These are phyloP conservation scores for Venustoraphidia nigricollis DNA, from an alignment of 2,888 invertebrate species.

Conservation along the genomic window DNA sequence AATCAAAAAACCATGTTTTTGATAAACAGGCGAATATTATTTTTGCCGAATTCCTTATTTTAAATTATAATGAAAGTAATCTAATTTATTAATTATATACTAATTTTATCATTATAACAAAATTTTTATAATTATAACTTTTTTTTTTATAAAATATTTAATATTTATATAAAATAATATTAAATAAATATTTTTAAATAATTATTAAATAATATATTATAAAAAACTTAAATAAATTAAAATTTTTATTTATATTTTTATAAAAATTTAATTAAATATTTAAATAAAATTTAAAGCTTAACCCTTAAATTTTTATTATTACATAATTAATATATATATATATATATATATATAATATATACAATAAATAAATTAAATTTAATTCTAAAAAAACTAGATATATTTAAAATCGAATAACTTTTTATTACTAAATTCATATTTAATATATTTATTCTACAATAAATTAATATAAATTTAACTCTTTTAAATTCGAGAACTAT, in stretches of 20 bases:
- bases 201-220: neutral
- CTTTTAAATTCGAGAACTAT: too few species aligned
- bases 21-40: slow-evolving; percentile 54
- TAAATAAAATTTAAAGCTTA: neutral
- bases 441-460: too few species aligned
- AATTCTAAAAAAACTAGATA: too few species aligned
- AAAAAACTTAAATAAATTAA: neutral
- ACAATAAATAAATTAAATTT: neutral
- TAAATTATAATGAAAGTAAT: slow-evolving; percentile 17
- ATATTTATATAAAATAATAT: neutral
- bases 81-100: neutral
- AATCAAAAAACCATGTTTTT: slow-evolving; percentile 57
- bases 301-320: neutral
- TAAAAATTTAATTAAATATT: neutral
- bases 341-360: neutral
- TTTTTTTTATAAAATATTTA: neutral
- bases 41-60: slow-evolving; percentile 47
- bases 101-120: neutral
- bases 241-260: neutral
- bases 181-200: slow-evolving; percentile 1
- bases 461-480: too few species aligned
- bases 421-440: too few species aligned
- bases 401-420: too few species aligned
- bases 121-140: neutral
- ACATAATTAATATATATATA: too few species aligned